phyloP scores from a whole-genome alignment of 35 echinoderm and acorn worm genomes.

The Acanthaster planci region DNA sequence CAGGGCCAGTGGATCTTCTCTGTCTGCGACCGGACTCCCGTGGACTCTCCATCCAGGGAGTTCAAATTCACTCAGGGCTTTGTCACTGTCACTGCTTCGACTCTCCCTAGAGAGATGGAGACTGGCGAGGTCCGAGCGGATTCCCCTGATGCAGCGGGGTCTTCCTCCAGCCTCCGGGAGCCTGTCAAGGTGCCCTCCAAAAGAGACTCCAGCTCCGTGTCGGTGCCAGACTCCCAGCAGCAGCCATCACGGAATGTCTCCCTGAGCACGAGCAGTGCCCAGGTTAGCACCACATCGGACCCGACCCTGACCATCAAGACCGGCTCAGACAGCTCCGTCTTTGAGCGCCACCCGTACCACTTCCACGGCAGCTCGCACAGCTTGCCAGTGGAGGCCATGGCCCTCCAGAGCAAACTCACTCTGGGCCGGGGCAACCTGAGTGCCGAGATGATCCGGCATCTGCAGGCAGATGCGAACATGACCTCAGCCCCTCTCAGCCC shows the following conservation, averaged over 20 bases:
- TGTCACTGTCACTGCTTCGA: constrained; percentile 54
- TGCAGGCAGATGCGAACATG: neutral
- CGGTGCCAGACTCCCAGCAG: constrained; percentile 13
- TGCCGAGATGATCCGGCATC: constrained; percentile 29
- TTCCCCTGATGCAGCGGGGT: neutral
- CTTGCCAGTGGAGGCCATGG: constrained; percentile 60
- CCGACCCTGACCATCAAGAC: constrained; percentile 10
- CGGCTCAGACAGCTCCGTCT: constrained; percentile 16
- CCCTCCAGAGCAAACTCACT: constrained; percentile 1
- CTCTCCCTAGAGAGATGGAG: constrained; percentile 34
- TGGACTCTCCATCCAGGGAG: constrained; percentile 73
- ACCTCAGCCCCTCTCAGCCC: neutral
- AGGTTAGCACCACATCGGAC: constrained; percentile 69
- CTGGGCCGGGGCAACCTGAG: constrained; percentile 39
- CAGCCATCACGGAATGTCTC: constrained; percentile 15
- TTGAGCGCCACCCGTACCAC: constrained; percentile 2
- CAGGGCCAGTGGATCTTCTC: constrained; percentile 81
- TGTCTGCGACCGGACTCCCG: constrained; percentile 79
- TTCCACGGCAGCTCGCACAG: constrained; percentile 82
- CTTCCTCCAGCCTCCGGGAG: neutral
- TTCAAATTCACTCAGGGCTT: constrained; percentile 85
- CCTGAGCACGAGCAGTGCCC: constrained; percentile 49
- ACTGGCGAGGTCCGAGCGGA: constrained; percentile 12
- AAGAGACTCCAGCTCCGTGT: constrained; percentile 37
- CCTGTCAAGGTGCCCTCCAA: constrained; percentile 12